phyloP scores from a whole-genome alignment of 2,888 invertebrate species.

The Rugalucina vietnamica region DNA sequence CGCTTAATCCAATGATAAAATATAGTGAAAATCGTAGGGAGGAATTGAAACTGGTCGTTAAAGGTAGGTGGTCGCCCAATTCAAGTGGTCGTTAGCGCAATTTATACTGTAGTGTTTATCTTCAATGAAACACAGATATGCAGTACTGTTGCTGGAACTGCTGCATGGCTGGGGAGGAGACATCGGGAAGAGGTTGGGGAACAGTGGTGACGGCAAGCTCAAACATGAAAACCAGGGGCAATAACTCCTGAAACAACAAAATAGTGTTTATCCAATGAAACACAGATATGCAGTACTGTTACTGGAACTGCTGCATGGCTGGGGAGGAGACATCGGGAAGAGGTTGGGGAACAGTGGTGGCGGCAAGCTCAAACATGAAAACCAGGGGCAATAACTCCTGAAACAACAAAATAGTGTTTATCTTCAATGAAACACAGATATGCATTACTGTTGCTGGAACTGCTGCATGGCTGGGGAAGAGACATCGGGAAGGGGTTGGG shows the following conservation, averaged over 20 bases:
- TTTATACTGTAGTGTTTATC: no score
- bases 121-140: no score
- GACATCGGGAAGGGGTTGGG: constrained; percentile 84
- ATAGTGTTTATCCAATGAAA: no score
- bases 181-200: constrained; percentile 84
- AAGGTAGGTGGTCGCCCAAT: no score
- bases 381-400: constrained; percentile 95
- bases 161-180: constrained; percentile 90
- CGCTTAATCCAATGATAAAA: no score
- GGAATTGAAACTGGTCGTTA: no score
- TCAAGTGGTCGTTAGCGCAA: no score
- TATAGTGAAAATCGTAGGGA: no score
- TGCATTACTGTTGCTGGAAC: constrained; percentile 94
- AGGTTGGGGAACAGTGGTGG: constrained; percentile 75
- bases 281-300: no score
- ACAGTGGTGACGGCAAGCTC: constrained; percentile 87
- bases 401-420: constrained; percentile 71
- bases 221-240: constrained; percentile 96
- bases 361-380: constrained; percentile 93
- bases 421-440: no score
- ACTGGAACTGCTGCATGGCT: constrained; percentile 93
- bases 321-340: constrained; percentile 87
- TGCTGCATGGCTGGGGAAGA: constrained; percentile 91
- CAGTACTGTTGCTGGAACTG: constrained; percentile 94
- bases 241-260: constrained; percentile 88